Evolutionary conservation across 2,113 vertebrate species (phyloP).

Genomic region (Pterocles gutturalis): DNA sequence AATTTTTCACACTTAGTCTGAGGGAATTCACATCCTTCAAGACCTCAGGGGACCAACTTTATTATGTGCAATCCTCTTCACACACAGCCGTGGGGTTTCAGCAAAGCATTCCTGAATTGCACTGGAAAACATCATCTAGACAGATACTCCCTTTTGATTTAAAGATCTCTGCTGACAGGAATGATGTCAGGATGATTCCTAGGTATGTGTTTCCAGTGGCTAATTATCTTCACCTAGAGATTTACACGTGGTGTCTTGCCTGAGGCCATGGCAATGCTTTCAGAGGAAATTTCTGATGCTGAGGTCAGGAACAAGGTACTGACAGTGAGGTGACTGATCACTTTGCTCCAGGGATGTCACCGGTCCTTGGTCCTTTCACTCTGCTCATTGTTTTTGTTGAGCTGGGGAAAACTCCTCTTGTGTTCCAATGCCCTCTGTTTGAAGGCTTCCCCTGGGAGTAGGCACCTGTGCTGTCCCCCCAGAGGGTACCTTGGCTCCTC

Average conservation of each 20-base stretch:
- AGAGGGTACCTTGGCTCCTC: not conserved
- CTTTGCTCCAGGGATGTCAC: not conserved
- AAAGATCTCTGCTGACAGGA: not conserved
- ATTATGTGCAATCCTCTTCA: not conserved
- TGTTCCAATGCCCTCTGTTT: not conserved
- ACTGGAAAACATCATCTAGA: not conserved
- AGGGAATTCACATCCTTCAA: not conserved
- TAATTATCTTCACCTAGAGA: not conserved
- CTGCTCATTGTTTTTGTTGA: not conserved
- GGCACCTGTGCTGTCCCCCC: fast-evolving
- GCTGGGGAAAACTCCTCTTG: not conserved
- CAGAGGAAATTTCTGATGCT: not conserved
- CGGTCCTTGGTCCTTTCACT: not conserved
- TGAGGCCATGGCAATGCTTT: not conserved
- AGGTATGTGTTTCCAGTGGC: not conserved
- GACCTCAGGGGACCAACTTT: not conserved
- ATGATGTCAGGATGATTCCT: not conserved
- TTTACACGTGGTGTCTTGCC: not conserved
- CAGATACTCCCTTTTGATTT: not conserved
- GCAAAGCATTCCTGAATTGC: not conserved
- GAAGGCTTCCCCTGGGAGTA: not conserved
- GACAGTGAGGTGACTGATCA: not conserved
- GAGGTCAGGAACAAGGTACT: not conserved
- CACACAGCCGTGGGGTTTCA: not conserved
- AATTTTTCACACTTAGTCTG: not conserved